A percentile compares a stretch with the other conserved stretches of the same genome.
These are phyloP conservation scores for Falco biarmicus DNA, from an alignment of 2,797 vertebrate genomes.

Conservation along the genomic window DNA sequence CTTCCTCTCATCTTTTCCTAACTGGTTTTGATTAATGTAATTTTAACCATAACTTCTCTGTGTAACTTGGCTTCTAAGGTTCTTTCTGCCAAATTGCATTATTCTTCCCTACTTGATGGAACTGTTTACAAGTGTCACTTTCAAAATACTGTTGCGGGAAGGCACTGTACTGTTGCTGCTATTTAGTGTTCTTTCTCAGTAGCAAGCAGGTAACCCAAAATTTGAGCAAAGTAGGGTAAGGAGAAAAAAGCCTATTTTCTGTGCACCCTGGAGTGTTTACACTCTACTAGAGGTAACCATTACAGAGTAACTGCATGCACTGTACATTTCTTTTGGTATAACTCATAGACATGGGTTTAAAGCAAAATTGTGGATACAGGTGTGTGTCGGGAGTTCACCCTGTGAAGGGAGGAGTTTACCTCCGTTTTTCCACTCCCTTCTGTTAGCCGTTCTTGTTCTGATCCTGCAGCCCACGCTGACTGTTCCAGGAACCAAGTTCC, in stretches of 20 bases:
- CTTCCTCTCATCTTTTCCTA: slow-evolving; percentile 68
- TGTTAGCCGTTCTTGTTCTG: not conserved
- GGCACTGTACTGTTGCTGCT: not conserved
- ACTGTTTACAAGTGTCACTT: slow-evolving; percentile 58
- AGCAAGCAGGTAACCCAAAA: not conserved
- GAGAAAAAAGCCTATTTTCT: not conserved
- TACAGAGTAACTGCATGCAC: not conserved
- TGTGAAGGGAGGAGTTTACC: not conserved
- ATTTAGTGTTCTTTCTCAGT: not conserved
- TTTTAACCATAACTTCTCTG: slow-evolving; percentile 56
- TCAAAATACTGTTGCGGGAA: not conserved
- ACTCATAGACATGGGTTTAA: not conserved
- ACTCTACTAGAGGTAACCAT: not conserved
- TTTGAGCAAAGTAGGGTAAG: not conserved
- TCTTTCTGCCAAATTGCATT: slow-evolving; percentile 40
- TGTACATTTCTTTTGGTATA: not conserved
- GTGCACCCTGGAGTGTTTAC: not conserved
- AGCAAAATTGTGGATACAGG: not conserved
- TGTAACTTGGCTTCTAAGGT: slow-evolving; percentile 50
- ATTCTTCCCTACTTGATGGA: slow-evolving; percentile 31
- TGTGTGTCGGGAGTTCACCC: not conserved
- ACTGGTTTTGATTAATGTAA: slow-evolving; percentile 66
- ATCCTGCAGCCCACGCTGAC: not conserved
- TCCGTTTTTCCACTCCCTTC: not conserved
- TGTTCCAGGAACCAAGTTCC: not conserved